These are phyloP conservation scores for Drosophila bipectinata DNA, from an alignment of 1,140 invertebrate species.

Conservation along the genomic window DNA sequence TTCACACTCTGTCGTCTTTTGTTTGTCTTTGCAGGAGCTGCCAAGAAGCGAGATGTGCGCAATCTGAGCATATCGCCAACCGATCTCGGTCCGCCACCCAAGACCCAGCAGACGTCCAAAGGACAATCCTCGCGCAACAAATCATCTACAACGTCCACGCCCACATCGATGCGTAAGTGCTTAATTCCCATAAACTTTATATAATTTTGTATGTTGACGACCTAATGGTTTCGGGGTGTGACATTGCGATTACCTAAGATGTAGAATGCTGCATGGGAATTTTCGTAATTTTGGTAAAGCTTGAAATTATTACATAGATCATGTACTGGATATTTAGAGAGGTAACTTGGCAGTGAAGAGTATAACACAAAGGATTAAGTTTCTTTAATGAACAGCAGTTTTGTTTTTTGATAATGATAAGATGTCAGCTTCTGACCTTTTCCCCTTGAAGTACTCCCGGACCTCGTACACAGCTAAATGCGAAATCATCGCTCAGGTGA, in stretches of 20 bases:
- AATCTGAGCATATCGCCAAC: conserved; percentile 83
- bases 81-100: conserved; percentile 83
- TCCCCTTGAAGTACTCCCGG: not conserved
- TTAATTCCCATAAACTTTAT: not conserved
- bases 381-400: too few species aligned
- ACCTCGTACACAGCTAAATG: conserved; percentile 7
- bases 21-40: conserved; percentile 72
- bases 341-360: too few species aligned
- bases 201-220: conserved; percentile 84
- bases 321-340: too few species aligned
- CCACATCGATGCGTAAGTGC: conserved; percentile 74
- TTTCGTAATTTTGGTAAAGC: not conserved
- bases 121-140: conserved; percentile 73
- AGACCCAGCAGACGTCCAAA: conserved; percentile 81
- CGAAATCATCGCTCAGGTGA: conserved; percentile 48
- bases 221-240: conserved; percentile 9
- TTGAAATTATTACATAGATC: not conserved
- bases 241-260: not conserved
- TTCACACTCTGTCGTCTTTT: conserved; percentile 17
- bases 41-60: conserved; percentile 84
- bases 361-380: too few species aligned
- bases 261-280: not conserved
- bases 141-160: conserved; percentile 57
- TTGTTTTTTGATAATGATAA: not conserved
- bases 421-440: conserved; percentile 21